Percentiles rank a stretch among this genome's conserved stretches.
Evolutionary conservation across 2,888 invertebrate genomes (phyloP).

Genomic region (Eupithecia abbreviata): DNA sequence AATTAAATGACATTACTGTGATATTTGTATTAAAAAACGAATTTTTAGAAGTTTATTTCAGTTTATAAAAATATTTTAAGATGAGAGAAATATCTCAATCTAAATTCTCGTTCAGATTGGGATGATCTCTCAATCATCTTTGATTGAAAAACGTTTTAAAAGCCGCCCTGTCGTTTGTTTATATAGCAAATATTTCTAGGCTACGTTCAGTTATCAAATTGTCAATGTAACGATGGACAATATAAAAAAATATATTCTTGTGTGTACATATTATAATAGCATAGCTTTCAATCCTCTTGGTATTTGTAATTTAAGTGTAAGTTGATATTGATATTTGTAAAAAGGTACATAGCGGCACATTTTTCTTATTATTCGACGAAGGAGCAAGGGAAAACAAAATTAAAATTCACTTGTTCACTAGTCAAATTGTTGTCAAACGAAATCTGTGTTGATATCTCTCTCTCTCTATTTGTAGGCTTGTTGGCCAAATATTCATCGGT

Average conservation of each 20-base stretch:
- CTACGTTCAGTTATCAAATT: not conserved
- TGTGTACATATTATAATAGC: not conserved
- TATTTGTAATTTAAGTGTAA: not conserved
- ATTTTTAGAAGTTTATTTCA: not conserved
- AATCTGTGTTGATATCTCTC: not conserved
- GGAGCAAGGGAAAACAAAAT: not conserved
- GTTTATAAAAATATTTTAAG: not conserved
- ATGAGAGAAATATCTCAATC: not conserved
- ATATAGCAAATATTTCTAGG: not conserved
- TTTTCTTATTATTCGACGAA: not conserved
- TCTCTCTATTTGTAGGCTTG: constrained; percentile 17
- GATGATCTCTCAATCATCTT: not conserved
- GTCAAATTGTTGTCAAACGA: not conserved
- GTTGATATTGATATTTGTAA: not conserved
- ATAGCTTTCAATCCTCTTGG: not conserved
- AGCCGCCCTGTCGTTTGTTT: not conserved
- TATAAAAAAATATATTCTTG: not conserved
- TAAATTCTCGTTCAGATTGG: not conserved
- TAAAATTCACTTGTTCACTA: not conserved
- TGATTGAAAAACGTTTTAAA: not conserved
- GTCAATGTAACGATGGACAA: not conserved
- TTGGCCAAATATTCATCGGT: constrained; percentile 24
- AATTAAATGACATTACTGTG: not conserved
- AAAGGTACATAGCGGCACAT: not conserved
- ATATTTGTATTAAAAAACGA: not conserved